Conservation (phyloP, 2,888 invertebrate genomes). For the Masnerella sp. region DNA sequence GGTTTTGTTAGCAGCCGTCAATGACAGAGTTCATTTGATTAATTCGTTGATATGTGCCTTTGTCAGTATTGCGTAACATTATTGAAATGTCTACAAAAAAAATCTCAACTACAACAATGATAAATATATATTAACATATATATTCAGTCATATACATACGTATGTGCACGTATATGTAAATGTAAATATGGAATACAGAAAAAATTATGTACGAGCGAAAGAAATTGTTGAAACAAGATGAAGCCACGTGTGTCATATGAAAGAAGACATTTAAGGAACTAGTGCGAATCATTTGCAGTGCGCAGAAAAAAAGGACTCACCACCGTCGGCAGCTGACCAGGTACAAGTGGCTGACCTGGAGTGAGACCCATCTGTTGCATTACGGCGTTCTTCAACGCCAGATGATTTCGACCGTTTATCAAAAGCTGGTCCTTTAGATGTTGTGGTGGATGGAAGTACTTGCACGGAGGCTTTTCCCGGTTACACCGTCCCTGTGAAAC, state of each 20-base stretch:
- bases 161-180: neutral
- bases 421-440: conserved; percentile 99
- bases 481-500: conserved; percentile 98
- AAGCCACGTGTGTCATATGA: conserved; percentile 52
- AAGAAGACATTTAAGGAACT: conserved; percentile 31
- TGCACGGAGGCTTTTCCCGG: conserved; percentile 99
- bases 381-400: conserved; percentile 98
- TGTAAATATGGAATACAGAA: conserved; percentile 27
- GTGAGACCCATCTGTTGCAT: conserved; percentile 97
- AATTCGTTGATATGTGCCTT: conserved; percentile 28
- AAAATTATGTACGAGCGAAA: conserved; percentile 46
- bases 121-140: conserved; percentile 20
- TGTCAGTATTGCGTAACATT: conserved; percentile 33
- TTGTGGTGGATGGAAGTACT: conserved; percentile 99
- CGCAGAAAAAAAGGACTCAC: conserved; percentile 81
- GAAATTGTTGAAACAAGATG: conserved; percentile 40
- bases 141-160: neutral
- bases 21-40: conserved; percentile 7
- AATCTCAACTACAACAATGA: conserved; percentile 52
- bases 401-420: conserved; percentile 99
- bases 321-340: conserved; percentile 95
- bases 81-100: conserved; percentile 47
- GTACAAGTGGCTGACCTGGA: conserved; percentile 93
- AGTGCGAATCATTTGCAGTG: conserved; percentile 16
- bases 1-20: neutral